Base-by-base conservation (phyloP, 1,140 invertebrate genomes). In the Protaetia brevitarsis region DNA sequence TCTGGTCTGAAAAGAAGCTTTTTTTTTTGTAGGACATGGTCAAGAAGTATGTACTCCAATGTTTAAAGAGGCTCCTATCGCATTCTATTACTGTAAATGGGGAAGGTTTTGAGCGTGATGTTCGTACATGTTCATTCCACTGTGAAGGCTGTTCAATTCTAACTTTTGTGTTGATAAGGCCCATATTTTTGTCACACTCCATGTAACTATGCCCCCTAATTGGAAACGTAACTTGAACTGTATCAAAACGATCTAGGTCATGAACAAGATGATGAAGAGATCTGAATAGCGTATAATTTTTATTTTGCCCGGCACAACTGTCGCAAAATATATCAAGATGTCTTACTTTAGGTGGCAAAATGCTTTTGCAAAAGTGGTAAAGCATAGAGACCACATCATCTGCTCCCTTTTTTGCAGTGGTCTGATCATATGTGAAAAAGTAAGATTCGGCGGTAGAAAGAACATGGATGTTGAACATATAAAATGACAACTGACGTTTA, bases 121-220 rank as follows among this genome's bases (percentile, higher is more conserved):
- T 31, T 59, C 65, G 21, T 27, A 72, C 19, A 59, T 59, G 30
- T 61, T 68, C 58, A 27, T 34, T 57, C 70, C 62, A 71, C 41
- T 73, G 57, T 58, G 63, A 21, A 30, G 69, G 71, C 51, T 66
- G 4, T 63, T 72, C 70, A 36, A 64, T 64, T 63, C 51, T 56
- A 57, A 41, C 29, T 62, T 71, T 71, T 62, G 30, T 61, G 31
- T 73, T 74, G 28, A 74, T 65, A 28, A 74, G 45, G 16, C 60
- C 63, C 69, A 71, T 72, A 60, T 73, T 73, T 62, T 64, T 69
- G 51, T 74, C 71, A 67, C 68, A 69, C 66, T 73, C 72, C 30
- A 74, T 36, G 56, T 71, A 75, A 4, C 57, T 69, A 63, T 69
- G 64, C 31, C 11, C 64, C 66, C 21, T 30, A 19, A 74, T 65